Evolutionary conservation across 2,888 invertebrate species (phyloP).

Genomic region (Tetrapedia diversipes): DNA sequence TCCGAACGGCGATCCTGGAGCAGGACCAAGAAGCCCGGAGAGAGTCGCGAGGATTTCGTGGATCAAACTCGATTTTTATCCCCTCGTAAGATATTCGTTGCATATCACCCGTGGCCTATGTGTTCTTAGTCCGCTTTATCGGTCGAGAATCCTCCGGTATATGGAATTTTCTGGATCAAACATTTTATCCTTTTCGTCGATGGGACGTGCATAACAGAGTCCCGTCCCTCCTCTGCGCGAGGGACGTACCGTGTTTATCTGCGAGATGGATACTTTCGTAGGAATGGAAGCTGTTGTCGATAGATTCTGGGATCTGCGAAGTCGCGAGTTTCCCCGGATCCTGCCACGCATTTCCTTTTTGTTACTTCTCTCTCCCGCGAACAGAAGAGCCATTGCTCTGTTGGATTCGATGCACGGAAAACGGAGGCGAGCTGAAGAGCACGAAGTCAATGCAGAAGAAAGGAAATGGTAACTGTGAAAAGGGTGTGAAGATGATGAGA

Average conservation of each 20-base stretch:
- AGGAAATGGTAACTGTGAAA: background rate
- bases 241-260: slow-evolving; percentile 31
- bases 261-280: slow-evolving; percentile 36
- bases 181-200: slow-evolving; percentile 31
- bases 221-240: too few relatives aligned
- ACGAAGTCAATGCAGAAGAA: background rate
- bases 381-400: too few relatives aligned
- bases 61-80: slow-evolving; percentile 47
- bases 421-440: background rate
- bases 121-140: slow-evolving; percentile 42
- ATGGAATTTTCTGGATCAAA: slow-evolving; percentile 51
- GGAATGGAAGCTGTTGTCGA: slow-evolving; percentile 20
- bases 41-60: slow-evolving; percentile 52
- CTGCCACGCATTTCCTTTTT: background rate
- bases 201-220: slow-evolving; percentile 15
- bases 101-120: slow-evolving; percentile 36
- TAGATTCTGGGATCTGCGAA: slow-evolving; percentile 5
- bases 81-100: slow-evolving; percentile 27
- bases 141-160: slow-evolving; percentile 21
- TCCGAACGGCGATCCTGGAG: slow-evolving; percentile 55
- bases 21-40: slow-evolving; percentile 59
- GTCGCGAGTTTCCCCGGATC: background rate
- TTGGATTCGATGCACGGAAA: background rate
- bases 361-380: too few relatives aligned
- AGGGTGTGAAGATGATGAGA: background rate